These are phyloP conservation scores for Amazona guildingii DNA, from an alignment of 2,113 vertebrate species.

Conservation along the genomic window DNA sequence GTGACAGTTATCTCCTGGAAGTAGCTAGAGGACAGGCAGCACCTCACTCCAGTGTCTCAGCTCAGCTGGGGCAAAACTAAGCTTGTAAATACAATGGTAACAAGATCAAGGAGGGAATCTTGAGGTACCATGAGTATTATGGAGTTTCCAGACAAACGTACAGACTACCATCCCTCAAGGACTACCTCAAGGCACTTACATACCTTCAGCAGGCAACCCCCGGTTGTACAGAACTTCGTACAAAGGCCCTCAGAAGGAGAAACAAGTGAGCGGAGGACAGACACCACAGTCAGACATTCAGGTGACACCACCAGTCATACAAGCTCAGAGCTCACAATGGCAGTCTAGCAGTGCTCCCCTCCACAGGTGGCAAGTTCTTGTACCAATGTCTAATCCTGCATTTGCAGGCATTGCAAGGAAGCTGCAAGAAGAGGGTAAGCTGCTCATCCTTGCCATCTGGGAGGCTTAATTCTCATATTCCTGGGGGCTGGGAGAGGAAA, in stretches of 20 bases:
- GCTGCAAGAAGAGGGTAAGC: not conserved
- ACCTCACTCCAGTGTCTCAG: not conserved
- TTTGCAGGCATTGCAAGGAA: not conserved
- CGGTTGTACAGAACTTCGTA: not conserved
- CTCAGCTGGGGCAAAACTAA: not conserved
- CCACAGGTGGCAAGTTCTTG: not conserved
- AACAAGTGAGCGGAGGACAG: not conserved
- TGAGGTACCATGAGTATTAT: not conserved
- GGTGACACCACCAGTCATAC: accelerated
- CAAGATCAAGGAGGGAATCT: not conserved
- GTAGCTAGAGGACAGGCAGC: not conserved
- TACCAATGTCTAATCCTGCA: accelerated
- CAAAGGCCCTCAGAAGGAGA: not conserved
- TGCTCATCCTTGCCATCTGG: not conserved
- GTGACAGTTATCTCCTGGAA: not conserved
- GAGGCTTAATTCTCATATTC: not conserved
- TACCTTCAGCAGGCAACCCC: not conserved
- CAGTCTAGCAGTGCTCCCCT: not conserved
- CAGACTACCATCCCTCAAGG: not conserved
- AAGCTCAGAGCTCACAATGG: not conserved
- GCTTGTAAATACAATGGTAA: not conserved
- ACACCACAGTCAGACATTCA: not conserved
- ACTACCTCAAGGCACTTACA: not conserved
- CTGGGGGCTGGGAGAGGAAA: not conserved
- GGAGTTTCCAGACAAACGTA: not conserved